A percentile compares a stretch with the other conserved stretches of the same genome.
Conservation (phyloP, 1,140 invertebrate species). For the Myzus persicae region DNA sequence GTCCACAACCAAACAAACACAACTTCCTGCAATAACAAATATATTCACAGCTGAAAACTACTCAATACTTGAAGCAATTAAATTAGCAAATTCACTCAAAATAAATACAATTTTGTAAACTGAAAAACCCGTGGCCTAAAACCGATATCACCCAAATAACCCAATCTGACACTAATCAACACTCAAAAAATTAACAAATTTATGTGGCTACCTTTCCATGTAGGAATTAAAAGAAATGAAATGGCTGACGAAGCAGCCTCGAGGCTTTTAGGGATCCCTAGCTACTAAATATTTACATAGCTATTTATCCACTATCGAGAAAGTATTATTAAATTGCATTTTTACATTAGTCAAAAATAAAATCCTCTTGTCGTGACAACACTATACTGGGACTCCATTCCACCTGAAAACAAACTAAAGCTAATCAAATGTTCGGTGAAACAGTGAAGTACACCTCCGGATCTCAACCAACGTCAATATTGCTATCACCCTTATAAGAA, state of each 20-base stretch:
- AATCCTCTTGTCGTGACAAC: not conserved
- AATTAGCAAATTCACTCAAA: not conserved
- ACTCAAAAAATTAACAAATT: not conserved
- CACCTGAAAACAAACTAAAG: too few relatives aligned
- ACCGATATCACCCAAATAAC: too few relatives aligned
- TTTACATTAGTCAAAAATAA: not conserved
- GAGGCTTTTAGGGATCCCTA: too few relatives aligned
- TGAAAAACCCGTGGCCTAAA: too few relatives aligned
- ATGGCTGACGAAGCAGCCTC: not conserved
- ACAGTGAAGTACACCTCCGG: not conserved
- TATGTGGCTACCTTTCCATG: constrained; percentile 27
- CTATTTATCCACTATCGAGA: too few relatives aligned
- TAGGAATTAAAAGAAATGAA: not conserved
- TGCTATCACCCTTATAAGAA: not conserved
- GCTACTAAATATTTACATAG: too few relatives aligned
- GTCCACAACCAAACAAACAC: too few relatives aligned
- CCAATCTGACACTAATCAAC: too few relatives aligned
- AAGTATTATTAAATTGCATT: not conserved
- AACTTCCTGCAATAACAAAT: too few relatives aligned
- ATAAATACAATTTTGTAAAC: too few relatives aligned
- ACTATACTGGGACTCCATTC: not conserved
- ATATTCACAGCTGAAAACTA: not conserved
- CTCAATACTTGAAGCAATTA: not conserved
- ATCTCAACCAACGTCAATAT: not conserved
- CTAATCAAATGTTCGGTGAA: too few relatives aligned